Base-by-base conservation (phyloP, 2,888 invertebrate genomes). In the Oscheius sp. region DNA sequence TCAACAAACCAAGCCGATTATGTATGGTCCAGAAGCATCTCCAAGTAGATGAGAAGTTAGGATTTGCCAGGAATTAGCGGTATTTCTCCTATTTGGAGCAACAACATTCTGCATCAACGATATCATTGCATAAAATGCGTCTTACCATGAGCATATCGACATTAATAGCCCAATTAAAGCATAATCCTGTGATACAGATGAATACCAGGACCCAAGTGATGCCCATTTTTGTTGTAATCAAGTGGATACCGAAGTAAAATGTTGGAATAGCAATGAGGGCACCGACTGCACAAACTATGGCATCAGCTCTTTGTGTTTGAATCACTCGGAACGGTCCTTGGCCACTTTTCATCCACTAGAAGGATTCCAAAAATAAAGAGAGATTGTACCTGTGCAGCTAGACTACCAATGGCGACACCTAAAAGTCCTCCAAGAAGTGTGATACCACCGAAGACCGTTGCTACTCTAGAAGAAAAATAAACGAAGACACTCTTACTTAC, bases 11-110 rank as follows among this genome's bases (percentile, higher is more conserved):
- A 78, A 69, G 64, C 99, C 99, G 81, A 99, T 93, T 83, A 99
- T 89, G 76, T 96, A 99, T 0, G 99, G 99, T 91, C 97, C 98
- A 55, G 96, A 95, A 71, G 99, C 99, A 91, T 99, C 99, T n/a
- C 99, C 99, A 69, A 99, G 91, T 78, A 95, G 93, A 90, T 99
- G 99, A 0, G 97, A 96, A 84, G 96, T 92, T 63, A 99, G 91
- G 87, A 99, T 96, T 91, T 99, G 98, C 89, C 97, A 94, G 69
- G 99, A 96, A 91, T 96, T 96, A 6, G 99, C 99, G 9, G 96
- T 94, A 2, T 97, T 95, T 85, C 99, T 91, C 87, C 98, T 92
- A 21, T 95, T 95, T 6, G 99, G 99, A 81, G 96, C 91, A n/a
- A 99, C 95, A 66, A 97, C 95, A 90, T 98, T 98, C 96, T 98